Evolutionary conservation across 2,888 invertebrate genomes (phyloP).

Genomic region (Terebella lapidaria): DNA sequence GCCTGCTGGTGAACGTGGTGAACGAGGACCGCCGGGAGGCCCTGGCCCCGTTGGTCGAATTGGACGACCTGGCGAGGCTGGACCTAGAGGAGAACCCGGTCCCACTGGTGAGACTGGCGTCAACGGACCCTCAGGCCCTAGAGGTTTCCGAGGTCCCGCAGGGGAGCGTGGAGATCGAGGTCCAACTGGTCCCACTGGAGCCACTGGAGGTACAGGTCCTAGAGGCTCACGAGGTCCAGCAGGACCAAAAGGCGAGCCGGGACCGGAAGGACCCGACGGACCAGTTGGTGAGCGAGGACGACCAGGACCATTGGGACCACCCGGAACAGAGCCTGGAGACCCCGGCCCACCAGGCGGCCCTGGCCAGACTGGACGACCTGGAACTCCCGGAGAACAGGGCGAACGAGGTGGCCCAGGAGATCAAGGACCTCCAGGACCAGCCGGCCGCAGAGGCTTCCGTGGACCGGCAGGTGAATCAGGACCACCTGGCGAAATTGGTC

Average conservation of each 20-base stretch:
- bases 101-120: conserved; percentile 16
- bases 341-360: conserved; percentile 11
- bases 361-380: not conserved
- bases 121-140: conserved; percentile 12
- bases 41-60: conserved; percentile 14
- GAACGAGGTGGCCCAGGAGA: conserved; percentile 11
- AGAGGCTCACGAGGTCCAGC: conserved; percentile 10
- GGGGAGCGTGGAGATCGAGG: not conserved
- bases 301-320: conserved; percentile 11
- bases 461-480: conserved; percentile 18
- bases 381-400: conserved; percentile 10
- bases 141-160: not conserved
- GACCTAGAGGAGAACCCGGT: conserved; percentile 17
- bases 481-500: conserved; percentile 13
- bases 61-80: conserved; percentile 9
- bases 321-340: conserved; percentile 12
- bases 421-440: conserved; percentile 6
- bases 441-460: conserved; percentile 3
- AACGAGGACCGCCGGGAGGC: conserved; percentile 15
- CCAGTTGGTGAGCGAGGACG: conserved; percentile 11
- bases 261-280: conserved; percentile 12
- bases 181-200: not conserved
- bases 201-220: conserved; percentile 12
- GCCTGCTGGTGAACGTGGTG: conserved; percentile 10
- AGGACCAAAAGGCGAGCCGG: conserved; percentile 14